These are phyloP conservation scores for Lottia scabra DNA, from an alignment of 2,888 invertebrate species.

Conservation along the genomic window DNA sequence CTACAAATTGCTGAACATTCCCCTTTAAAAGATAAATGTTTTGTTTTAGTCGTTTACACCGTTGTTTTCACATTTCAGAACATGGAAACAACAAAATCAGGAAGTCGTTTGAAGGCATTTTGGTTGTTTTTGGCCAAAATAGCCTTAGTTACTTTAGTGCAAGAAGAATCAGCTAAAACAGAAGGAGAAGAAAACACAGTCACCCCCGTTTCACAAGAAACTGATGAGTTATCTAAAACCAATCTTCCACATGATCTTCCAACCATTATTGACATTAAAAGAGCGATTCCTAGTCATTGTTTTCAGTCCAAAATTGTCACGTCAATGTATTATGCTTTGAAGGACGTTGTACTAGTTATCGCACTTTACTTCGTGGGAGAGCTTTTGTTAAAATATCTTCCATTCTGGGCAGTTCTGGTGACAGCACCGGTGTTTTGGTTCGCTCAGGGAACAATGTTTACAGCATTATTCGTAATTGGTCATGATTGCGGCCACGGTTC, in stretches of 20 bases:
- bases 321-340: constrained; percentile 52
- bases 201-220: not conserved
- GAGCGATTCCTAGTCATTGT: constrained; percentile 48
- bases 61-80: not conserved
- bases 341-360: constrained; percentile 45
- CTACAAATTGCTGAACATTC: too few species aligned
- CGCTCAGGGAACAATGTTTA: constrained; percentile 56
- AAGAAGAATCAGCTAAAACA: not conserved
- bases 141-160: not conserved
- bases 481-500: constrained; percentile 63
- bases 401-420: constrained; percentile 18
- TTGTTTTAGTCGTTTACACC: not conserved
- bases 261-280: constrained; percentile 55
- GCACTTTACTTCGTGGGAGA: constrained; percentile 31
- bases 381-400: constrained; percentile 20
- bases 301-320: constrained; percentile 45
- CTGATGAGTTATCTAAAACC: not conserved
- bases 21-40: not conserved
- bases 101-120: not conserved
- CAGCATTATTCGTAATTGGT: constrained; percentile 58
- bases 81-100: not conserved
- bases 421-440: constrained; percentile 51
- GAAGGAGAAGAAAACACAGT: not conserved
- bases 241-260: constrained; percentile 43
- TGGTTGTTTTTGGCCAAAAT: not conserved